Percentiles rank a stretch among this genome's conserved stretches.
Evolutionary conservation across 1,140 invertebrate species (phyloP).

Genomic region (Anoplolepis gracilipes): DNA sequence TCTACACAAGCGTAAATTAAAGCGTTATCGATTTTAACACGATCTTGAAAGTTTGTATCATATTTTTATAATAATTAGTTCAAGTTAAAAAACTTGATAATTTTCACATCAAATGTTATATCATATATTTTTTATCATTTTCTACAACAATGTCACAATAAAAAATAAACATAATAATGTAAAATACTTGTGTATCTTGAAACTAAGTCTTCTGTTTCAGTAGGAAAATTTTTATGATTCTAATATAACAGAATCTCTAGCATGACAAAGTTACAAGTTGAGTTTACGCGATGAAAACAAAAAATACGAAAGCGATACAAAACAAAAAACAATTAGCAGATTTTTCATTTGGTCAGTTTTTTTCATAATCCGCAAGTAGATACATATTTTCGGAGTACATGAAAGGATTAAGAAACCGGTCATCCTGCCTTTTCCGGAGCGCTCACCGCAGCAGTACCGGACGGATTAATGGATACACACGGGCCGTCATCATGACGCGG

Average conservation of each 20-base stretch:
- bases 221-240: neutral
- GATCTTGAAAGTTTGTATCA: constrained; percentile 2
- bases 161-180: neutral
- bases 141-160: neutral
- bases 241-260: too few relatives aligned
- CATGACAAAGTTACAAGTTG: neutral
- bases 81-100: neutral
- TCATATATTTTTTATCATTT: neutral
- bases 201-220: neutral
- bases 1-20: neutral
- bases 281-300: neutral
- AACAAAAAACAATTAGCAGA: neutral
- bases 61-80: neutral
- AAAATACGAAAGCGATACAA: neutral
- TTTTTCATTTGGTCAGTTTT: neutral
- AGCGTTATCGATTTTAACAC: neutral
- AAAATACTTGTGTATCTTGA: too few relatives aligned
- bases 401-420: constrained; percentile 41
- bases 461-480: constrained; percentile 71
- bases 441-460: constrained; percentile 16
- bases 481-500: constrained; percentile 49
- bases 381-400: neutral
- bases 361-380: neutral
- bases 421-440: constrained; percentile 62
- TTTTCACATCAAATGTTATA: neutral